Percentiles rank a stretch among this genome's conserved stretches.
These are phyloP conservation scores for Rhaphigaster nebulosa DNA, from an alignment of 2,888 invertebrate species.

Conservation along the genomic window DNA sequence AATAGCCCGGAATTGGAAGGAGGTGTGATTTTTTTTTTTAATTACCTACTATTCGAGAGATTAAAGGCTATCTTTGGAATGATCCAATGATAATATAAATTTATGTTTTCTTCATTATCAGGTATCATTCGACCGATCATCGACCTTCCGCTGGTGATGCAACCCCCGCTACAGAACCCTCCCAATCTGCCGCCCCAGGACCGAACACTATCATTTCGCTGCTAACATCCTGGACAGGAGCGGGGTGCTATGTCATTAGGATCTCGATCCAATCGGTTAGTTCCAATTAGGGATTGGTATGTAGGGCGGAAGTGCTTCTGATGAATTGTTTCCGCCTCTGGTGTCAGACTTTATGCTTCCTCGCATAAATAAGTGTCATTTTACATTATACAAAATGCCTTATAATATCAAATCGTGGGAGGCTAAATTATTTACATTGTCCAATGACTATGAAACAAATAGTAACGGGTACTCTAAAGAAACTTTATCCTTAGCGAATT, in stretches of 20 bases:
- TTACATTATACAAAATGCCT: not conserved
- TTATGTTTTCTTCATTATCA: not conserved
- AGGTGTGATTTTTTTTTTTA: not conserved
- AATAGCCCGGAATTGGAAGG: no score
- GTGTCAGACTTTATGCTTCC: not conserved
- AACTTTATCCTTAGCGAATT: no score
- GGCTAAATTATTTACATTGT: no score
- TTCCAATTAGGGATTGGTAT: not conserved
- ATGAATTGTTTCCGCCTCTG: constrained; percentile 12
- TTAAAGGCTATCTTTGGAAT: not conserved
- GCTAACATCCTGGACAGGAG: not conserved
- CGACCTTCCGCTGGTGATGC: not conserved
- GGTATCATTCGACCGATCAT: not conserved
- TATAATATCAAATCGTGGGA: not conserved
- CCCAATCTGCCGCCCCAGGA: not conserved
- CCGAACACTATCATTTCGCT: not conserved
- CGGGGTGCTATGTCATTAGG: not conserved
- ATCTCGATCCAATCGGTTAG: not conserved
- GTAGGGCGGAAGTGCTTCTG: not conserved
- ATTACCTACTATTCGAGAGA: not conserved
- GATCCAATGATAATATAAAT: not conserved
- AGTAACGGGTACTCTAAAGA: no score
- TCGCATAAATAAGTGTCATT: not conserved
- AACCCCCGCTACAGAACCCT: not conserved
- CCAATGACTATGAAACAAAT: no score